Evolutionary conservation across 2,113 vertebrate species (phyloP).

Genomic region (Nycticorax nycticorax): DNA sequence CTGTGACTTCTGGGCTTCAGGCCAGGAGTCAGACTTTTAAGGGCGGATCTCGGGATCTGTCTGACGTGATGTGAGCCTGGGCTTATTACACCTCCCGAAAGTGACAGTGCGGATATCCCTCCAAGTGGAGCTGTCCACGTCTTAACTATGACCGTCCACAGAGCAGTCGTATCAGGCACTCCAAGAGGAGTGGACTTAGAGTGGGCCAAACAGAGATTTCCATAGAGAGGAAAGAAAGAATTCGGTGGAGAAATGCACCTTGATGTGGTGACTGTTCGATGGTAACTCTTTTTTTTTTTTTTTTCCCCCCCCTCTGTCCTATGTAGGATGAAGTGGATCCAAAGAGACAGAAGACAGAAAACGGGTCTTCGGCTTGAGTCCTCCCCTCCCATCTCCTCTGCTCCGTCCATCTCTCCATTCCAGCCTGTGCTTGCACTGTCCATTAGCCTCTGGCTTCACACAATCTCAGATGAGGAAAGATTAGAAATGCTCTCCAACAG

Average conservation of each 20-base stretch:
- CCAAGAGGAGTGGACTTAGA: not conserved
- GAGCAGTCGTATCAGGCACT: not conserved
- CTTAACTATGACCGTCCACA: rapidly evolving
- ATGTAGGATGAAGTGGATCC: slow-evolving; percentile 79
- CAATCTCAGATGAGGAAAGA: slow-evolving; percentile 53
- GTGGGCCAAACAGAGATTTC: not conserved
- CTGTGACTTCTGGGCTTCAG: too few relatives aligned
- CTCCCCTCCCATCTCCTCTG: not conserved
- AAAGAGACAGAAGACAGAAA: slow-evolving; percentile 84
- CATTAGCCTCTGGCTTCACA: slow-evolving; percentile 57
- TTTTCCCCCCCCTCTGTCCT: not conserved
- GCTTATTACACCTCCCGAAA: not conserved
- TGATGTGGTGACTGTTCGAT: not conserved
- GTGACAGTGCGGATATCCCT: not conserved
- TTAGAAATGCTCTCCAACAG: slow-evolving; percentile 27
- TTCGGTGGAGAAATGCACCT: not conserved
- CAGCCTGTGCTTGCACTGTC: slow-evolving; percentile 66
- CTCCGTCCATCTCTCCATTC: slow-evolving; percentile 56
- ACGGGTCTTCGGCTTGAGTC: slow-evolving; percentile 78
- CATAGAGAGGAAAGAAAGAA: not conserved
- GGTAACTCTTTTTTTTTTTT: not conserved
- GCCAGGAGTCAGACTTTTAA: not conserved
- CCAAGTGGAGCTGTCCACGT: not conserved
- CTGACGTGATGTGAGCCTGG: not conserved
- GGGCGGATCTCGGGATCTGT: not conserved